These are phyloP conservation scores for Metallyticus violacea DNA, from an alignment of 2,888 invertebrate species.

Conservation along the genomic window DNA sequence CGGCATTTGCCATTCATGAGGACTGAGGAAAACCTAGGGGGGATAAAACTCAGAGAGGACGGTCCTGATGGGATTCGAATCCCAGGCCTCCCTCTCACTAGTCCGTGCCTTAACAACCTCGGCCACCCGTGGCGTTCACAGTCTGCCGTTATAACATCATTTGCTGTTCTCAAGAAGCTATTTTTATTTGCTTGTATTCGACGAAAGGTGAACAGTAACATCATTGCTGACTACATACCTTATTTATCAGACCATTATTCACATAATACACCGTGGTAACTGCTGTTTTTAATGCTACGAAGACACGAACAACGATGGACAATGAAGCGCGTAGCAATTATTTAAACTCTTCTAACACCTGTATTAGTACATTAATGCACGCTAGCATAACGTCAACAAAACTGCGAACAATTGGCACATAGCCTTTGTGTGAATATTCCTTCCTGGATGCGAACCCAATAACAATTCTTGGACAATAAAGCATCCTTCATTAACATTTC, in stretches of 20 bases:
- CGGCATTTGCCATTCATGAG: too few species aligned
- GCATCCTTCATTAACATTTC: neutral
- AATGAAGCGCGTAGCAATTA: neutral
- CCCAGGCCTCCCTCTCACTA: too few species aligned
- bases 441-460: neutral
- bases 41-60: too few species aligned
- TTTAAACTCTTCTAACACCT: too few species aligned
- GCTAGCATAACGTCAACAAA: neutral
- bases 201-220: neutral
- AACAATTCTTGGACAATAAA: neutral
- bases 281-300: neutral
- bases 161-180: too few species aligned
- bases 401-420: neutral
- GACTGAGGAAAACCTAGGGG: too few species aligned
- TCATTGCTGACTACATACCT: neutral
- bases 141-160: too few species aligned
- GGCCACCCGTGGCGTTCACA: too few species aligned
- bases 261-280: neutral
- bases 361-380: neutral
- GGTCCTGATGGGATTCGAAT: too few species aligned
- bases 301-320: neutral
- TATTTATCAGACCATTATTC: neutral
- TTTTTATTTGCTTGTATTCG: too few species aligned
- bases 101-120: too few species aligned
- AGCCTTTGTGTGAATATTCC: neutral